These are phyloP conservation scores for Anagyrus pseudococci DNA, from an alignment of 2,888 invertebrate species.

Conservation along the genomic window DNA sequence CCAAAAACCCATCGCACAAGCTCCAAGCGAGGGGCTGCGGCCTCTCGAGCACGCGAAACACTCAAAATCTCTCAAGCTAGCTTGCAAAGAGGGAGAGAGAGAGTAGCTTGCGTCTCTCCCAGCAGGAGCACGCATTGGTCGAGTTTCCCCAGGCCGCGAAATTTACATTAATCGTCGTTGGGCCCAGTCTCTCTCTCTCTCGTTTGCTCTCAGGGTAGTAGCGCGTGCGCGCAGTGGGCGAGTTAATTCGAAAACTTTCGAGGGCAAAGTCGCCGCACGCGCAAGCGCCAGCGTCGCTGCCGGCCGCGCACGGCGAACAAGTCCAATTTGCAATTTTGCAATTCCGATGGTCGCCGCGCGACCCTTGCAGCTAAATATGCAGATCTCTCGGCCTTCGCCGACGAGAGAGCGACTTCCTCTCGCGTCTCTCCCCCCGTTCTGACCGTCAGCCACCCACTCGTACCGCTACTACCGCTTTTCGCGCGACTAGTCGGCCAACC, in stretches of 20 bases:
- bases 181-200: background rate
- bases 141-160: constrained; percentile 29
- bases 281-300: constrained; percentile 19
- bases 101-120: background rate
- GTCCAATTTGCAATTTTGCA: constrained; percentile 62
- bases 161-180: constrained; percentile 46
- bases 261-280: constrained; percentile 36
- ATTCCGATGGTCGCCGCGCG: constrained; percentile 59
- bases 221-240: constrained; percentile 34
- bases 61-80: background rate
- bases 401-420: no score
- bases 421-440: background rate
- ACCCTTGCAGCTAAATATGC: constrained; percentile 58
- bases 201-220: constrained; percentile 23
- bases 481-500: no score
- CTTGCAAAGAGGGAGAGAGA: no score
- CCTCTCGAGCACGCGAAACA: background rate
- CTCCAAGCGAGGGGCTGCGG: background rate
- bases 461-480: no score
- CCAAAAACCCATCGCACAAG: background rate
- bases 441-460: background rate
- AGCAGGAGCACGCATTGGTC: background rate
- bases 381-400: constrained; percentile 50
- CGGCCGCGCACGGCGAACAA: constrained; percentile 48
- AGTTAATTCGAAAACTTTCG: constrained; percentile 53